phyloP scores from a whole-genome alignment of 1,140 invertebrate species.

The Conus betulinus region DNA sequence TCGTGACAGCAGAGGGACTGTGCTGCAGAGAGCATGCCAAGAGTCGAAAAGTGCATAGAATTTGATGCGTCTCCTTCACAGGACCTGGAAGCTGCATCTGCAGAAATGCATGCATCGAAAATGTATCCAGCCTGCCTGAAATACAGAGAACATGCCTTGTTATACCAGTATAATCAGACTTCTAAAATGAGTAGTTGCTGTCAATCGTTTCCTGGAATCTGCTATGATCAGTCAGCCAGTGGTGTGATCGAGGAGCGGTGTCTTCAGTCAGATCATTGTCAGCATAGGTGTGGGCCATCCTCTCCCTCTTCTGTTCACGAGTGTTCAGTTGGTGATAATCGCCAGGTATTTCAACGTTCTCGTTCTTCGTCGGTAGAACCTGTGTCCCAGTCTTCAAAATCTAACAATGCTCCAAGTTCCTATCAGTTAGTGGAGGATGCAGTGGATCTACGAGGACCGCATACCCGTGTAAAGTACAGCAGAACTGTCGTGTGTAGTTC shows the following conservation, averaged over 20 bases:
- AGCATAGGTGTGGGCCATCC: background rate
- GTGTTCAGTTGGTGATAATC: background rate
- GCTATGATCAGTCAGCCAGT: background rate
- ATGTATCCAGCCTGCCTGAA: too few relatives aligned
- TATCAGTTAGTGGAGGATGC: background rate
- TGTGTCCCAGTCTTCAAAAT: background rate
- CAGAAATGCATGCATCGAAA: background rate
- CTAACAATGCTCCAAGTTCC: background rate
- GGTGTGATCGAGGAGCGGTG: background rate
- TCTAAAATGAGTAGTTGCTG: background rate
- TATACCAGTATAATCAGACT: background rate
- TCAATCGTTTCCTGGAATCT: background rate
- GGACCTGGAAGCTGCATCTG: background rate
- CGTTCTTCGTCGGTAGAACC: background rate
- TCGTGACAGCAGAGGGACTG: background rate
- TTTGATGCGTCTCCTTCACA: too few relatives aligned
- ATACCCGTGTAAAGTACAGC: background rate
- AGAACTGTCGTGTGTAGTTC: conserved; percentile 8
- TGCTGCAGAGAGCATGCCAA: background rate
- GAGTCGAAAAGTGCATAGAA: too few relatives aligned
- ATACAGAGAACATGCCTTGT: background rate
- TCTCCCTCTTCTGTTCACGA: background rate
- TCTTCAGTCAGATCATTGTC: background rate
- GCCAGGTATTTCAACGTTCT: background rate
- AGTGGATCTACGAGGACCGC: background rate